A percentile compares a stretch with the other conserved stretches of the same genome.
phyloP scores from a whole-genome alignment of 2,113 vertebrate species.

The Halcyon malimbica region DNA sequence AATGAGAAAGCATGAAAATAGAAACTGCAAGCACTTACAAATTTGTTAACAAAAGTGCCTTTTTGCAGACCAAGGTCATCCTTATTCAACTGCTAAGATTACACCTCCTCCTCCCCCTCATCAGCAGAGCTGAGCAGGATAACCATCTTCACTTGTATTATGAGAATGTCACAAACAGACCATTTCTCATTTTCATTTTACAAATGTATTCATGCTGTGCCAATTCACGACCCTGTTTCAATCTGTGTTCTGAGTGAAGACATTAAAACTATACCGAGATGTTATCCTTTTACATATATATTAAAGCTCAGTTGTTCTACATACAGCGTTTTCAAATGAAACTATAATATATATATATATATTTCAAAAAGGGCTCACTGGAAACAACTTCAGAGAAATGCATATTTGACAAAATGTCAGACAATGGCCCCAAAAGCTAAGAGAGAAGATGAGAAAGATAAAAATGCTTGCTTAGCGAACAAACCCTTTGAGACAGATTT shows the following conservation, averaged over 20 bases:
- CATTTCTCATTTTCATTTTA: slow-evolving; percentile 10
- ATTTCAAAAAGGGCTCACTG: neutral
- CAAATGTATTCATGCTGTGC: neutral
- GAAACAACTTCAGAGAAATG: neutral
- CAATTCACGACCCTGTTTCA: neutral
- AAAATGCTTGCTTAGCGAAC: neutral
- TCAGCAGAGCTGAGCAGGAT: neutral
- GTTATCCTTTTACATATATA: neutral
- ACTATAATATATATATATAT: neutral
- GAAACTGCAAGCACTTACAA: neutral
- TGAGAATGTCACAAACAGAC: neutral
- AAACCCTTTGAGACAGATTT: neutral
- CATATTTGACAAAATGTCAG: neutral
- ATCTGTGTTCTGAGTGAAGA: neutral
- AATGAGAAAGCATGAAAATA: neutral
- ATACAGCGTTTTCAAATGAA: neutral
- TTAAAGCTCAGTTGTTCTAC: neutral
- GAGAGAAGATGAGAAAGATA: neutral
- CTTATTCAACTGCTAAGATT: neutral
- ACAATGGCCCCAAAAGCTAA: neutral
- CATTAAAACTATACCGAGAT: neutral
- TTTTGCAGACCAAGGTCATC: neutral
- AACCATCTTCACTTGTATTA: neutral
- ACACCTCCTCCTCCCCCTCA: neutral
- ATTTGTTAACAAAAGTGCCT: neutral